Conservation (phyloP, 1,140 invertebrate species). For the Drosophila saltans region DNA sequence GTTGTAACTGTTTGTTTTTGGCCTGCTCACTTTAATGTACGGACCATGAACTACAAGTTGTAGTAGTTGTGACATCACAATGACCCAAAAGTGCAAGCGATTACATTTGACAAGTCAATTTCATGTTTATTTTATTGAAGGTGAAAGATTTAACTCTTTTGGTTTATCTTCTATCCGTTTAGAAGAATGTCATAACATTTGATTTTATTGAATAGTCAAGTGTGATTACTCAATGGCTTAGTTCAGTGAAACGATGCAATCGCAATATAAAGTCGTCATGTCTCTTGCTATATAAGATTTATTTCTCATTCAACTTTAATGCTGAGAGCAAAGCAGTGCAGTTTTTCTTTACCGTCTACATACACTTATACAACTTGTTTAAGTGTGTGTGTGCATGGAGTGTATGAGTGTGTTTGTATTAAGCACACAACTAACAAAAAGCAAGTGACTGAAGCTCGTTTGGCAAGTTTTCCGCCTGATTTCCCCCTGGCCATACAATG, state of each 20-base stretch:
- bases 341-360: conserved; percentile 9
- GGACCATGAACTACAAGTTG: conserved; percentile 17
- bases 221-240: conserved; percentile 1
- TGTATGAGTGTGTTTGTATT: conserved; percentile 54
- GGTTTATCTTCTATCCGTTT: conserved; percentile 43
- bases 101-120: conserved; percentile 62
- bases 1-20: conserved; percentile 2
- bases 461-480: conserved; percentile 50
- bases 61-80: conserved; percentile 39
- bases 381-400: conserved; percentile 23
- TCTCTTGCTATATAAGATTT: not conserved
- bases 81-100: conserved; percentile 57
- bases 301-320: conserved; percentile 11
- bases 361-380: conserved; percentile 18
- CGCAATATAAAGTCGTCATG: conserved; percentile 5
- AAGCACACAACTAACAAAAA: conserved; percentile 44
- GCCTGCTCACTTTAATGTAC: conserved; percentile 14
- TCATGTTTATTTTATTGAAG: conserved; percentile 41
- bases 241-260: conserved; percentile 11
- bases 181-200: conserved; percentile 34
- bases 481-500: conserved; percentile 37
- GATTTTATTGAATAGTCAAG: conserved; percentile 31
- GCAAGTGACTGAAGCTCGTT: conserved; percentile 43
- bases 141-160: not conserved
- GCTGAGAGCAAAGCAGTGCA: conserved; percentile 19